Evolutionary conservation across 2,113 vertebrate genomes (phyloP), one percentile per base, ranked within the genome.

Genomic region (Saguinus midas): DNA sequence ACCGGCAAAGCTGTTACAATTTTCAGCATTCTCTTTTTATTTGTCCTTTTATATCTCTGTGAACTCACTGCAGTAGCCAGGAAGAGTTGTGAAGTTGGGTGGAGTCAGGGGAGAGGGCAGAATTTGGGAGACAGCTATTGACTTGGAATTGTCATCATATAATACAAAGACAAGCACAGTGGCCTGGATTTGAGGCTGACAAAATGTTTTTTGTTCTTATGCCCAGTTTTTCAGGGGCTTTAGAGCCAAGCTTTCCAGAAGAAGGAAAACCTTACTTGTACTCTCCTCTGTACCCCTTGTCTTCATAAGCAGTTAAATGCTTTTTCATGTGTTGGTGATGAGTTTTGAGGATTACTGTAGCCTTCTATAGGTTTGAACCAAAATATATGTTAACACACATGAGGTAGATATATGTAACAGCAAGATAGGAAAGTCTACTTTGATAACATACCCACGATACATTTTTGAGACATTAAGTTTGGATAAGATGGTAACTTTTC

Each of bases 171-270:
- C 75, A 96, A 79, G 73, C 20, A n/a, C 40, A 12, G 48, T 79
- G 45, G 43, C 72, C 91, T 95, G 85, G 8, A 75, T 70, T 97
- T 85, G 72, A 92, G 43, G 68, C 72, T 91, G 52, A 88, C 85
- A 89, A 75, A 94, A 91, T 96, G 61, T 32, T 83, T 95, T 86
- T 91, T 87, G 84, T 81, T 43, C 58, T 0, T 86, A 80, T 76
- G 25, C 55, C 70, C 61, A 76, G 40, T 64, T 95, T 95, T 92
- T 76, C 20, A 73, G 35, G 35, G 5, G 25, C 68, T 79, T 79
- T 64, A 88, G 32, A 96, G 73, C 64, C 58, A 93, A 75, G 40
- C 79, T 95, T 97, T 96, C 66, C 73, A 90, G 85, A 94, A 95
- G 75, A 64, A 90, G 87, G 40, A 85, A 94, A 93, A 72, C 27